Evolutionary conservation across 2,888 invertebrate species (phyloP).

Genomic region (Dugesia japonica): DNA sequence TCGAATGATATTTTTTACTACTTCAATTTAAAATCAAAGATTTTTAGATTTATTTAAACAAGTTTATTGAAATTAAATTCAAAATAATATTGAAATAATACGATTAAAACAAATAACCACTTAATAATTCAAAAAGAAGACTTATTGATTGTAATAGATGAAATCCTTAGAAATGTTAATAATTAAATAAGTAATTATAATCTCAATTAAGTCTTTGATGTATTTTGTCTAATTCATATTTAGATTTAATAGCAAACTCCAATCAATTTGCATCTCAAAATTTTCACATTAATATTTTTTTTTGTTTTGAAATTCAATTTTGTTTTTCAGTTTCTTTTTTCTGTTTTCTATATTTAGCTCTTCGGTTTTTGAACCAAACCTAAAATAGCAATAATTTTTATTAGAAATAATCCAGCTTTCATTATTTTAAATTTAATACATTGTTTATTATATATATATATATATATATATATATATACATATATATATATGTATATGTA

Average conservation of each 20-base stretch:
- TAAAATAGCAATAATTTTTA: no score
- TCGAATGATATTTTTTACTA: no score
- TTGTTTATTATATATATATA: no score
- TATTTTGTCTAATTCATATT: conserved; percentile 2
- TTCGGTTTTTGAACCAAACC: conserved; percentile 90
- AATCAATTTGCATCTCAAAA: not conserved
- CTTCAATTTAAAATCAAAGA: no score
- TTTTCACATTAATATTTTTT: not conserved
- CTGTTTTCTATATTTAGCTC: conserved; percentile 87
- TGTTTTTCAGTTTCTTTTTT: conserved; percentile 57
- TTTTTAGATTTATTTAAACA: no score
- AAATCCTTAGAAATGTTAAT: conserved; percentile 9
- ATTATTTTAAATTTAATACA: no score
- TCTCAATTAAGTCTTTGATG: not conserved
- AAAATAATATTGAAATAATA: not conserved
- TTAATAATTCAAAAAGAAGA: not conserved
- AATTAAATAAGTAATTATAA: conserved; percentile 11
- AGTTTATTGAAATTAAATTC: no score
- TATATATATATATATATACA: no score
- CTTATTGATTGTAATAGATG: not conserved
- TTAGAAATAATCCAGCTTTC: no score
- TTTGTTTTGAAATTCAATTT: conserved; percentile 4
- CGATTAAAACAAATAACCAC: not conserved
- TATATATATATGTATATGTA: no score
- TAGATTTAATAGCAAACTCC: not conserved